A percentile compares a stretch with the other conserved stretches of the same genome.
Conservation (phyloP, 2,888 invertebrate genomes). For the Chymomyza amoena region DNA sequence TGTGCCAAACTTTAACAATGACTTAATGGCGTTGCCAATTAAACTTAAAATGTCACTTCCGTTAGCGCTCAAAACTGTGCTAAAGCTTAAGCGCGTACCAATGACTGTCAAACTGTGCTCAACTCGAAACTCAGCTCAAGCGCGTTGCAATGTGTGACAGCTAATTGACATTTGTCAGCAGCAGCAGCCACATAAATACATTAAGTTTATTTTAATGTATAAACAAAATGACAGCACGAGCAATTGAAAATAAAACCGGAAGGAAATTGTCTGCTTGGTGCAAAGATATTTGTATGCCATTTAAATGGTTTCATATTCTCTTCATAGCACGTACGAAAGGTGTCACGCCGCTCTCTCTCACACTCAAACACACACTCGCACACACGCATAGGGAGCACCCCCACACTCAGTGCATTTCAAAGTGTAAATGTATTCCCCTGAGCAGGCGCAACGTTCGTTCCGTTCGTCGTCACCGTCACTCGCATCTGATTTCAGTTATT, state of each 20-base stretch:
- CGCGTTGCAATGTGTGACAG: conserved; percentile 16
- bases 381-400: conserved; percentile 17
- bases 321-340: conserved; percentile 37
- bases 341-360: conserved; percentile 21
- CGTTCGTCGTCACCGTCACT: conserved; percentile 23
- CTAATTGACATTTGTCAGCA: conserved; percentile 61
- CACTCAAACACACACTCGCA: conserved; percentile 15
- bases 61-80: neutral
- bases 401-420: conserved; percentile 31
- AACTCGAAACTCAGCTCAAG: neutral
- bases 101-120: conserved; percentile 21
- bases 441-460: conserved; percentile 11
- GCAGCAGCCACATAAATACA: conserved; percentile 13
- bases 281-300: conserved; percentile 52
- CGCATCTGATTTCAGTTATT: conserved; percentile 68
- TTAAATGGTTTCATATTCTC: conserved; percentile 66
- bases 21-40: conserved; percentile 11
- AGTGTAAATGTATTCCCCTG: conserved; percentile 26
- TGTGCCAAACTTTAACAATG: conserved; percentile 7
- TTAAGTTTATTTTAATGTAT: conserved; percentile 56
- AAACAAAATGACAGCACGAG: conserved; percentile 59
- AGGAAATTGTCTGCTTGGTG: conserved; percentile 61
- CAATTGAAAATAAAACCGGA: conserved; percentile 70
- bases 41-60: neutral
- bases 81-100: neutral